Evolutionary conservation across 2,888 invertebrate species (phyloP).

Genomic region (Lymantria monacha): DNA sequence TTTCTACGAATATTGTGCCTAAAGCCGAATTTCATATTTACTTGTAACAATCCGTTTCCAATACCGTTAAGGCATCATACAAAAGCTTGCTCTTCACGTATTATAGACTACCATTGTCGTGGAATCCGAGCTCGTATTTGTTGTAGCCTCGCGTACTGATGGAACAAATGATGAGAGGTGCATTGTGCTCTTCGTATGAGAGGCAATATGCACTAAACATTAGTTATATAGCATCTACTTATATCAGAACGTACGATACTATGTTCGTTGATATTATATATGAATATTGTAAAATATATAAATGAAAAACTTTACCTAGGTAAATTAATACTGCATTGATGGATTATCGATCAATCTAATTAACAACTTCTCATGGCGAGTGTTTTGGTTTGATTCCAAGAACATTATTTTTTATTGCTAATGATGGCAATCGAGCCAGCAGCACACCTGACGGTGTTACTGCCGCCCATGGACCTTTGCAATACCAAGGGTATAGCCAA

Average conservation of each 20-base stretch:
- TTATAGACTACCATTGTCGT: constrained; percentile 42
- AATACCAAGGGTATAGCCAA: too few species aligned
- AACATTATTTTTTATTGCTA: too few species aligned
- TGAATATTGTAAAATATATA: not conserved
- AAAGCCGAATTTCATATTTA: too few species aligned
- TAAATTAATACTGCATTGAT: not conserved
- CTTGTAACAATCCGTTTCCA: constrained; percentile 14
- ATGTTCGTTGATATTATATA: constrained; percentile 9
- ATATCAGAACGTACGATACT: constrained; percentile 12
- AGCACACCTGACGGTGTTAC: too few species aligned
- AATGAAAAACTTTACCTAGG: not conserved
- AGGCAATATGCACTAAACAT: constrained; percentile 49
- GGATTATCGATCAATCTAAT: too few species aligned
- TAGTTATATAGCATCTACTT: constrained; percentile 16
- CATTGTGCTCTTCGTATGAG: constrained; percentile 47
- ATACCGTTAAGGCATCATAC: constrained; percentile 20
- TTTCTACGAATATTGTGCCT: too few species aligned
- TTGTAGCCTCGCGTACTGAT: constrained; percentile 31
- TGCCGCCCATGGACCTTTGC: too few species aligned
- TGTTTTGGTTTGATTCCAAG: too few species aligned
- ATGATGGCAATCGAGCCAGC: too few species aligned
- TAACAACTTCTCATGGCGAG: too few species aligned
- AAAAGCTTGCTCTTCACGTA: constrained; percentile 45
- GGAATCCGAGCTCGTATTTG: constrained; percentile 37
- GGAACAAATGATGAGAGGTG: constrained; percentile 51